Conservation (phyloP, 2,888 invertebrate genomes). For the Yponomeuta cagnagella region DNA sequence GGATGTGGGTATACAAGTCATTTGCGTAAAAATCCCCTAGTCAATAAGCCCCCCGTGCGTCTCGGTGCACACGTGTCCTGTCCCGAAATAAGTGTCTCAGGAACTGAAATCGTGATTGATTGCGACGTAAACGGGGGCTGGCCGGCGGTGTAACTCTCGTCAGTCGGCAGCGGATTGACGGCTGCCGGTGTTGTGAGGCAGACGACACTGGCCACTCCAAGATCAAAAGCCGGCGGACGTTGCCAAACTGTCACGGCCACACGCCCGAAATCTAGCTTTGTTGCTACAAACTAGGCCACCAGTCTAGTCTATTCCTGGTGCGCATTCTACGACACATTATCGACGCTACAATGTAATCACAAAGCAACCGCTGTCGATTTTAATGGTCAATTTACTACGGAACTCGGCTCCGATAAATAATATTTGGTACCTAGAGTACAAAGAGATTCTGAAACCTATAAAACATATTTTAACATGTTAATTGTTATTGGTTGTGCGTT, state of each 20-base stretch:
- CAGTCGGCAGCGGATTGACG: conserved; percentile 32
- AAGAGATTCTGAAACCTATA: conserved; percentile 13
- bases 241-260: conserved; percentile 41
- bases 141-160: conserved; percentile 29
- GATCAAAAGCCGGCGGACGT: conserved; percentile 40
- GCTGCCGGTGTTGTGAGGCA: conserved; percentile 20
- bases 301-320: conserved; percentile 53
- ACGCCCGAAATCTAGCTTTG: conserved; percentile 42
- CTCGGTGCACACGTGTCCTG: conserved; percentile 42
- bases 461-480: conserved; percentile 9
- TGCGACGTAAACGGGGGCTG: conserved; percentile 28
- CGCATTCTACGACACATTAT: conserved; percentile 40
- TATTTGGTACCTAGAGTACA: background rate
- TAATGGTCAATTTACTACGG: conserved; percentile 33
- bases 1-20: conserved; percentile 6
- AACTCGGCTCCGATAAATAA: conserved; percentile 27
- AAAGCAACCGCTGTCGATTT: conserved; percentile 35
- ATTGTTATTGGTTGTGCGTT: conserved; percentile 4
- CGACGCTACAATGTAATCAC: conserved; percentile 51
- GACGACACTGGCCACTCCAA: conserved; percentile 37
- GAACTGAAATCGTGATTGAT: conserved; percentile 42
- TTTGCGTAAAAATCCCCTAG: background rate
- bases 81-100: conserved; percentile 50
- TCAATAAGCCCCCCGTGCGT: conserved; percentile 13
- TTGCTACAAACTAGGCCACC: conserved; percentile 54